Percentiles rank a stretch among this genome's conserved stretches.
These are phyloP conservation scores for Arnoldichthys spilopterus DNA, from an alignment of 2,797 vertebrate genomes.

Conservation along the genomic window DNA sequence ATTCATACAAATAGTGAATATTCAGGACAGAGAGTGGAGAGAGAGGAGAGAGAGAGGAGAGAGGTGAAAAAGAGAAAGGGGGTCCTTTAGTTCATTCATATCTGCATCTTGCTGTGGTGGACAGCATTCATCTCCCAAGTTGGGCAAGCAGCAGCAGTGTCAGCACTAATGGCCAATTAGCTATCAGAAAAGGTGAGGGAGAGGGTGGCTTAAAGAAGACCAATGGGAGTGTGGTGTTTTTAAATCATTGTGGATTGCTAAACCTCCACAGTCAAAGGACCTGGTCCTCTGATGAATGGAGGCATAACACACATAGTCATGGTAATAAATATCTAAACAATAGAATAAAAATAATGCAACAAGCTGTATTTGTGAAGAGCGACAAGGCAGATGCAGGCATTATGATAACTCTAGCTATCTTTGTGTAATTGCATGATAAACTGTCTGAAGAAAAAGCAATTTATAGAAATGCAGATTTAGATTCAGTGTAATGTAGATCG, in stretches of 20 bases:
- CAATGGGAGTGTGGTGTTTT: background rate
- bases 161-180: conserved; percentile 46
- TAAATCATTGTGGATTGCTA: background rate
- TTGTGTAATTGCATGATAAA: background rate
- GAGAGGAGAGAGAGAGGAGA: conserved; percentile 3
- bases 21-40: background rate
- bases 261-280: background rate
- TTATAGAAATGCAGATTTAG: too few species aligned
- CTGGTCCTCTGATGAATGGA: background rate
- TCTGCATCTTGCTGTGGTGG: conserved; percentile 13
- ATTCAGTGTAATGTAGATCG: background rate
- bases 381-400: too few species aligned
- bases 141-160: conserved; percentile 26
- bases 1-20: background rate
- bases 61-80: background rate
- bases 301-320: background rate
- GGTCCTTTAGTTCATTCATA: conserved; percentile 22
- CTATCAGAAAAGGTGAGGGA: conserved; percentile 28
- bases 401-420: background rate
- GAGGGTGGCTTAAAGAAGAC: background rate
- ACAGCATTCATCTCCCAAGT: conserved; percentile 35
- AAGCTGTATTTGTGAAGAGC: too few species aligned
- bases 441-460: background rate
- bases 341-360: background rate
- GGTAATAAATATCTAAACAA: background rate